A percentile compares a stretch with the other conserved stretches of the same genome.
Conservation (phyloP, 2,113 vertebrate species). For the Phaethon lepturus region DNA sequence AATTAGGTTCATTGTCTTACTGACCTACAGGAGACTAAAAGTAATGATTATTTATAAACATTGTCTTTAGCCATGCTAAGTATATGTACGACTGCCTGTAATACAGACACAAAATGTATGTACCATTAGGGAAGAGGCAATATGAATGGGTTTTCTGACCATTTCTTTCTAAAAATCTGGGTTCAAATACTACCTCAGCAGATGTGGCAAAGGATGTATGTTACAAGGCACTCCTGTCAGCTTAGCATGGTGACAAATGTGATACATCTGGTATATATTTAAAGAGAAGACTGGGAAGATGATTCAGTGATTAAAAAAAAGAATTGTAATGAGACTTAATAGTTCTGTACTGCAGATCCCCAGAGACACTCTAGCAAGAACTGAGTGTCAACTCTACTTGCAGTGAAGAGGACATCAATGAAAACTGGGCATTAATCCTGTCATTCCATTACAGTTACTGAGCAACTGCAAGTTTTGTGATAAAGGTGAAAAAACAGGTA, state of each 20-base stretch:
- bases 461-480: not conserved
- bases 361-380: not conserved
- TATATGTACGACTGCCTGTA: not conserved
- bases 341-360: not conserved
- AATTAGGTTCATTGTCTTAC: not conserved
- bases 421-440: not conserved
- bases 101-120: not conserved
- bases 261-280: not conserved
- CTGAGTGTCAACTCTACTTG: not conserved
- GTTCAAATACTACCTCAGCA: not conserved
- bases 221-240: not conserved
- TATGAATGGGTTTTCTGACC: not conserved
- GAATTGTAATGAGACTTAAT: not conserved
- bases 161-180: not conserved
- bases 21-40: not conserved
- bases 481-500: not conserved
- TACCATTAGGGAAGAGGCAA: not conserved
- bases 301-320: not conserved
- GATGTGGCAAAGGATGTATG: not conserved
- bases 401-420: not conserved
- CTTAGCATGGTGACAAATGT: not conserved
- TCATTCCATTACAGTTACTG: not conserved
- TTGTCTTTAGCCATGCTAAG: not conserved
- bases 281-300: not conserved
- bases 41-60: not conserved